Percentiles rank a stretch among this genome's conserved stretches.
phyloP scores from a whole-genome alignment of 2,113 vertebrate genomes.

The Macrotis lagotis region DNA sequence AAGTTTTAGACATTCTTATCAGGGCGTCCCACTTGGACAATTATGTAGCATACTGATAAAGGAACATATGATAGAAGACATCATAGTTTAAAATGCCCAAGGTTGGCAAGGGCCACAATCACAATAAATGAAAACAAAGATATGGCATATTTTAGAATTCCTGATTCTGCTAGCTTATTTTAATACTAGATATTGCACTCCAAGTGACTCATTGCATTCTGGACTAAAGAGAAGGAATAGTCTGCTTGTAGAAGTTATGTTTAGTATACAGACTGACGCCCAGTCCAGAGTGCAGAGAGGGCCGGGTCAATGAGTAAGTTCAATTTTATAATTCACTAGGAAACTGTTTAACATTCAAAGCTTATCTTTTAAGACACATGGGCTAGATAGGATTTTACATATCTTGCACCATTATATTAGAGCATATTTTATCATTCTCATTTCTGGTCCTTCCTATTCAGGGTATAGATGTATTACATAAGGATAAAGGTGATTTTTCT shows the following conservation, averaged over 20 bases:
- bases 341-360: not conserved
- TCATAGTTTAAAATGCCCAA: slow-evolving; percentile 71
- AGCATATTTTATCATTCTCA: not conserved
- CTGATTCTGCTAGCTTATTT: slow-evolving; percentile 64
- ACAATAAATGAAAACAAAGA: slow-evolving; percentile 74
- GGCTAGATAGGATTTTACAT: not conserved
- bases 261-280: slow-evolving; percentile 43
- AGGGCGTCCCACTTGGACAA: slow-evolving; percentile 62
- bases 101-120: slow-evolving; percentile 53
- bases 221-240: slow-evolving; percentile 57
- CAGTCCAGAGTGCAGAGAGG: not conserved
- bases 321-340: not conserved
- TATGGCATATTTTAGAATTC: slow-evolving; percentile 73
- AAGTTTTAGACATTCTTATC: slow-evolving; percentile 76
- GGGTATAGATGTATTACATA: not conserved
- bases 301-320: not conserved
- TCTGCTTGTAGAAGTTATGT: slow-evolving; percentile 47
- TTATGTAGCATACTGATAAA: slow-evolving; percentile 75
- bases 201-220: slow-evolving; percentile 67
- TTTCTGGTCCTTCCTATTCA: not conserved
- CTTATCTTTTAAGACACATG: not conserved
- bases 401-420: not conserved
- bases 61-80: slow-evolving; percentile 53
- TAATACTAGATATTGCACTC: slow-evolving; percentile 66
- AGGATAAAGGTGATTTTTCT: not conserved